Base-by-base conservation (phyloP, 1,140 invertebrate genomes). In the Zaprionus tsacasi region DNA sequence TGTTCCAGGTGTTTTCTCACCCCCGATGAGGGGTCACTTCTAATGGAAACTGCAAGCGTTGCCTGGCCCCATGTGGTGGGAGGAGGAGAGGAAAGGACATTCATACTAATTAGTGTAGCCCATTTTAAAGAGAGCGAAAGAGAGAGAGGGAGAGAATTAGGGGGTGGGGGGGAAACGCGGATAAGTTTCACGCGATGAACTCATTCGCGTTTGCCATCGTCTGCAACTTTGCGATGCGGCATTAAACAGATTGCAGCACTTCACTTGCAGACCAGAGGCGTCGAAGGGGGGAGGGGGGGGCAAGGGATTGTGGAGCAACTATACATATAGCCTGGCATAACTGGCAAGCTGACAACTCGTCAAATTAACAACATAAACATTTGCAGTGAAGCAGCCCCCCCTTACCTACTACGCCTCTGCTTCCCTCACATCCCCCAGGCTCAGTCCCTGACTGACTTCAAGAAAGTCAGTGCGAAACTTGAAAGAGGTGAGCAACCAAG, bases 101-200 rank as follows among this genome's bases (percentile, higher is more conserved):
- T 83, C 36, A 80, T 83, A 76, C 81, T 80, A 78, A 85, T 83
- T 78, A 81, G 25, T 33, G 43, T 63, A 43, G 21, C 50, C 10
- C 54, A 27, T 50, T 74, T 57, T 52, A 55, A 75, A 66, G 52
- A 36, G 12, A 6, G 30, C 3, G 30, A 33, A 3, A 63, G 36
- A 17, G 27, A 6, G 17, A 6, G 17, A 3, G 21, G 21, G 21
- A 54, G 6, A 21, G 27, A 12, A n/a, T 27, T n/a, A 40, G 54
- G 48, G 17, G 30, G 2, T 27, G 11, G 35, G 54, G 48, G 17
- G 30, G 2, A 48, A 6, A 15, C 48, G 17, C 27, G 36, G 1
- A 57, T 57, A 48, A 57, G 36, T 66, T 48, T 66, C 15, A 48
- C 12, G 54, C 64, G 15, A 57, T 35, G n/a, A 66, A 66, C 54